Evolutionary conservation across 30 jellyfish, hydroid and myxozoan genomes (phyloP), one percentile per base, ranked within the genome.

Genomic region (Catostylus mosaicus): DNA sequence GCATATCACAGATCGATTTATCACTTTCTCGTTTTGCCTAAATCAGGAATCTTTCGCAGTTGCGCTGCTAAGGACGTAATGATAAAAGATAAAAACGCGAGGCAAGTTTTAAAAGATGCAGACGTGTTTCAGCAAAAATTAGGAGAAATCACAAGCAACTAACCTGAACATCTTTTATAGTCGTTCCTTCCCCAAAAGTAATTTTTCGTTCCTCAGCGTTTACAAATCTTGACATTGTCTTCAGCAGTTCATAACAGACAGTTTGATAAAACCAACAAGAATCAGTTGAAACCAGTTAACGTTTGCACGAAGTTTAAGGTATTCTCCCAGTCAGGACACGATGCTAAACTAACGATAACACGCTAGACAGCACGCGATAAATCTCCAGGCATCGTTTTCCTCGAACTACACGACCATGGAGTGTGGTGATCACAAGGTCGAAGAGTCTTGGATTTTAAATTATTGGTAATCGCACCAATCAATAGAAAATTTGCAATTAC

Each of bases 161-260:
- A 46, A 84, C 94, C 94, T 84, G 88, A 79, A 84, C 88, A 73
- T 75, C 84, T 64, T 84, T 64, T 50, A 84, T 73, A 10, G 94
- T 84, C 24, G 94, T 84, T 30, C 88, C 94, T 46, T 84, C 88
- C 23, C 94, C 94, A 84, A 84, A 84, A 36, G 88, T 84, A 62
- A 84, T 82, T 27, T 68, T 82, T 18, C 92, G 75, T 59, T 82
- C 92, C 54, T 82, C 92, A 29, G 85, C 80, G 46, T 82, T 70
- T 6, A 70, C 92, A 45, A 82, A 70, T 30, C 75, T 43, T 19
- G 92, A 82, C 92, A 82, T 82, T 3, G 10, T 59, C 9, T 37
- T 59, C 38, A 48, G 24, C 63, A 48, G 63, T 48, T 48, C 63
- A 48, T 48, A 9, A 48, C 63, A 48, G 24, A 16, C 20, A 48